These are phyloP conservation scores for Lepidurus packardi DNA, from an alignment of 1,140 invertebrate species.

Conservation along the genomic window DNA sequence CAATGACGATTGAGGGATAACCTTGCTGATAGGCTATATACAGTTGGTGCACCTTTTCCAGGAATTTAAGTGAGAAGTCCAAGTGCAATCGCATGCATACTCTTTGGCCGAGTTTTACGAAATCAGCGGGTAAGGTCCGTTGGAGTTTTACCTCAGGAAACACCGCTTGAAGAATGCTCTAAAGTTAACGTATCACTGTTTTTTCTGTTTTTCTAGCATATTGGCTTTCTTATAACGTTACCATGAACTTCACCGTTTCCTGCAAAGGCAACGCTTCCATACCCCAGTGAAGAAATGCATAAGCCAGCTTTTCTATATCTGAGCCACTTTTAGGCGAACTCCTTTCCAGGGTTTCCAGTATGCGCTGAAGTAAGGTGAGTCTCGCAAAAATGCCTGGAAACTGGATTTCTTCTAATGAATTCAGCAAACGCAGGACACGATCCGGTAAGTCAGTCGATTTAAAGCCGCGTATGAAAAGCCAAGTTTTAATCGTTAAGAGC, in stretches of 20 bases:
- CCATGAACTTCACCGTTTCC: background rate
- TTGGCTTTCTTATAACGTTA: background rate
- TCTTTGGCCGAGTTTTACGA: slow-evolving; percentile 11
- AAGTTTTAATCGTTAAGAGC: background rate
- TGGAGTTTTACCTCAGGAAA: slow-evolving; percentile 16
- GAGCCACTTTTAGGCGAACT: background rate
- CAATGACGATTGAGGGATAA: background rate
- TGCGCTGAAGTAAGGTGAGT: background rate
- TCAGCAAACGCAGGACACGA: background rate
- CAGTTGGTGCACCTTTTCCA: background rate
- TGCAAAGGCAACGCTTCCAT: background rate
- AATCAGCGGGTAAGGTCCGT: background rate
- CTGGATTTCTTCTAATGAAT: background rate
- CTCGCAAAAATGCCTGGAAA: background rate
- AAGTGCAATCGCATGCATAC: background rate
- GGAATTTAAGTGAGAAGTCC: background rate
- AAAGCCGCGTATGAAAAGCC: background rate
- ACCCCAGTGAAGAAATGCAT: background rate
- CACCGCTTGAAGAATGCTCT: background rate
- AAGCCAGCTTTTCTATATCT: background rate
- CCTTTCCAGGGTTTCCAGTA: background rate
- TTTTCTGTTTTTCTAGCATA: too few species aligned
- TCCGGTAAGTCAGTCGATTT: background rate
- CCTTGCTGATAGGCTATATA: background rate
- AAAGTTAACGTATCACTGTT: too few species aligned